These are phyloP conservation scores for Calliphora vomitoria DNA, from an alignment of 2,888 invertebrate genomes.

Conservation along the genomic window DNA sequence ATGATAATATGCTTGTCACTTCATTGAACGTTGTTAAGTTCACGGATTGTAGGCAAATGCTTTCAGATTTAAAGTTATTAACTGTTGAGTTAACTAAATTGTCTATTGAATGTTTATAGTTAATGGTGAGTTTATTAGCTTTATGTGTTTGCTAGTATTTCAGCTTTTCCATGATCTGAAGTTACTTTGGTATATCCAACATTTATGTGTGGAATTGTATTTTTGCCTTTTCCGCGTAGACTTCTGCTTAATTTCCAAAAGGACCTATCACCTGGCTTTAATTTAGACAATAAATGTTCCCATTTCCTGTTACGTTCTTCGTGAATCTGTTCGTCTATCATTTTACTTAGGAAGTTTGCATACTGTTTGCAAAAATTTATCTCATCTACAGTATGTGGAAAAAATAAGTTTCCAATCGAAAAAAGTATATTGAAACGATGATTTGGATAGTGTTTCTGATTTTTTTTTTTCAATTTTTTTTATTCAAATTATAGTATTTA, in stretches of 20 bases:
- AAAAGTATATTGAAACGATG: too few species aligned
- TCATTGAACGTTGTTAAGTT: neutral
- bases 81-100: constrained; percentile 1
- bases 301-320: constrained; percentile 27
- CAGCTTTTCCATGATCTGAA: neutral
- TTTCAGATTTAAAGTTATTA: constrained; percentile 3
- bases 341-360: constrained; percentile 8
- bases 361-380: constrained; percentile 9
- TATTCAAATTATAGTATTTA: too few species aligned
- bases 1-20: constrained; percentile 10
- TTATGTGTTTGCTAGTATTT: neutral
- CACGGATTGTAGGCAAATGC: neutral
- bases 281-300: neutral
- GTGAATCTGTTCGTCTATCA: constrained; percentile 25
- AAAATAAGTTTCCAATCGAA: too few species aligned
- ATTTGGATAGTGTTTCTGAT: too few species aligned
- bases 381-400: too few species aligned
- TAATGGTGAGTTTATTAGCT: neutral
- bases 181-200: neutral
- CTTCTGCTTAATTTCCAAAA: constrained; percentile 19
- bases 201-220: neutral
- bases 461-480: too few species aligned
- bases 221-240: neutral
- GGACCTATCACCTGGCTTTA: constrained; percentile 21
- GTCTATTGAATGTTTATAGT: constrained; percentile 7